Conservation (phyloP, 2,113 vertebrate species). For the Lamprologus speciosus region DNA sequence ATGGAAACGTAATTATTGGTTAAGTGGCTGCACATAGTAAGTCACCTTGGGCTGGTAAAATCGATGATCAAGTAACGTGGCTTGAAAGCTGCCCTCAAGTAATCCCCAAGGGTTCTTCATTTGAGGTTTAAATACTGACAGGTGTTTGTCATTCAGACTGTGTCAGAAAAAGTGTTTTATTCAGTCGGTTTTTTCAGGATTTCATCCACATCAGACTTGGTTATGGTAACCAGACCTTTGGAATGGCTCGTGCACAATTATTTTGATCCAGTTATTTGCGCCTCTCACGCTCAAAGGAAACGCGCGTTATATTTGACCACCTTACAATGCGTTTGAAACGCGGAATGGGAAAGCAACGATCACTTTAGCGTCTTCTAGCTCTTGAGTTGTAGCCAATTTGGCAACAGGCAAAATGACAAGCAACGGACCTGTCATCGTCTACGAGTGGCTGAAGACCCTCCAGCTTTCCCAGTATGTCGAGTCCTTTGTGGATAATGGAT, state of each 20-base stretch:
- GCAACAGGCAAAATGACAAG: slow-evolving; percentile 73
- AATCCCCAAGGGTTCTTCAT: neutral
- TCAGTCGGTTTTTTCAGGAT: neutral
- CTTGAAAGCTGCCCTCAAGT: neutral
- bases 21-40: neutral
- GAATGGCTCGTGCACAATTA: neutral
- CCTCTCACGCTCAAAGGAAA: neutral
- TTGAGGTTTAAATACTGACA: slow-evolving; percentile 22
- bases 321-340: slow-evolving; percentile 33
- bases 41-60: neutral
- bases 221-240: neutral
- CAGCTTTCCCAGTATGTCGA: slow-evolving; percentile 91
- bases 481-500: slow-evolving; percentile 95
- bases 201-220: neutral
- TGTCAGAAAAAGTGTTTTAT: neutral
- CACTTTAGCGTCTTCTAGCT: neutral
- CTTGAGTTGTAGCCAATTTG: slow-evolving; percentile 24
- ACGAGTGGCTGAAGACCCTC: slow-evolving; percentile 92
- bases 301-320: neutral
- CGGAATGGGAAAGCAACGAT: slow-evolving; percentile 30
- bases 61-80: neutral
- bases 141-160: slow-evolving; percentile 11
- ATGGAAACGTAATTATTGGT: neutral
- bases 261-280: neutral
- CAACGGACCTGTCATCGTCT: slow-evolving; percentile 85